Conservation (phyloP, 2,888 invertebrate genomes). For the Xestia c-nigrum region DNA sequence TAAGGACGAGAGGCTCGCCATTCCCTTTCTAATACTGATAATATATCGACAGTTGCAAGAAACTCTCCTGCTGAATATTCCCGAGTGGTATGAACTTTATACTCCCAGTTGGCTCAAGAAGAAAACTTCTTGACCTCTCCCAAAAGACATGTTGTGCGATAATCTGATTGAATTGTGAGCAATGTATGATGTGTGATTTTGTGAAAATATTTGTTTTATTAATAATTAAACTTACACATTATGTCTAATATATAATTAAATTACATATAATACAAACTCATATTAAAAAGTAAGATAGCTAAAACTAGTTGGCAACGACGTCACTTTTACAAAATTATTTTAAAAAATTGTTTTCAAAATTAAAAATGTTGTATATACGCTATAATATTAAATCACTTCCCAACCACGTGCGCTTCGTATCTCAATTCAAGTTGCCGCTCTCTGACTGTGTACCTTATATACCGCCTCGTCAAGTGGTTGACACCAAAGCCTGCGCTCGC, state of each 20-base stretch:
- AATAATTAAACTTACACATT: slow-evolving; percentile 77
- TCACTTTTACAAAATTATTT: slow-evolving; percentile 44
- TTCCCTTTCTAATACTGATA: slow-evolving; percentile 94
- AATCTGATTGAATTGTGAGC: slow-evolving; percentile 82
- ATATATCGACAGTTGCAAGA: slow-evolving; percentile 94
- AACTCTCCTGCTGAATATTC: slow-evolving; percentile 91
- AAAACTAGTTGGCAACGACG: slow-evolving; percentile 82
- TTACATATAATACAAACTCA: slow-evolving; percentile 52
- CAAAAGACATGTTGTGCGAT: slow-evolving; percentile 85
- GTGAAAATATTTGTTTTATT: slow-evolving; percentile 81
- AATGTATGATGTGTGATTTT: slow-evolving; percentile 85
- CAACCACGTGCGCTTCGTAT: slow-evolving; percentile 76
- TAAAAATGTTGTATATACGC: slow-evolving; percentile 75
- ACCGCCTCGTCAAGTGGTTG: slow-evolving; percentile 73
- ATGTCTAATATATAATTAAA: slow-evolving; percentile 69
- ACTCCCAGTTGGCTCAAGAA: slow-evolving; percentile 85
- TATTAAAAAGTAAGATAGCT: slow-evolving; percentile 69
- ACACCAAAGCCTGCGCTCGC: slow-evolving; percentile 76
- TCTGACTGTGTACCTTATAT: slow-evolving; percentile 78
- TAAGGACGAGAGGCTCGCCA: slow-evolving; percentile 94
- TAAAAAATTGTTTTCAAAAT: slow-evolving; percentile 73
- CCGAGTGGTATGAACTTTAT: slow-evolving; percentile 89
- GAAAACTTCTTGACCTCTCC: slow-evolving; percentile 86
- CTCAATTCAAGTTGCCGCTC: slow-evolving; percentile 80
- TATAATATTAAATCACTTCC: slow-evolving; percentile 56